These are phyloP conservation scores for Cheilosia soror DNA, from an alignment of 2,888 invertebrate species.

Conservation along the genomic window DNA sequence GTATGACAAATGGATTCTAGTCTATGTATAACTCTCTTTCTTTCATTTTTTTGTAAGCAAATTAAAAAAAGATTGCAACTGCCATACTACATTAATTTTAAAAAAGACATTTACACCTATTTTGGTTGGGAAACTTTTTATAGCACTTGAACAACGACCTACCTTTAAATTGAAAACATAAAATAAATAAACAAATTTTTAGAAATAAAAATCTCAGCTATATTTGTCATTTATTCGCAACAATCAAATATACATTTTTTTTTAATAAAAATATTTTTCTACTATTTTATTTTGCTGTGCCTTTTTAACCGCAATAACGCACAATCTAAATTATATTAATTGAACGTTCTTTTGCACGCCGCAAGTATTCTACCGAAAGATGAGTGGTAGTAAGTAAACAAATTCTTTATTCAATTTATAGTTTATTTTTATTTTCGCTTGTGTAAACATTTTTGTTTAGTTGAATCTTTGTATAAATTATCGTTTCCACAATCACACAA, in stretches of 20 bases:
- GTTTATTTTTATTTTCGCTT: constrained; percentile 22
- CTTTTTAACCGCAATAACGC: constrained; percentile 38
- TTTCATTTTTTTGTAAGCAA: no score
- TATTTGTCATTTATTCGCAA: constrained; percentile 30
- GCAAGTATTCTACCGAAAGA: constrained; percentile 74
- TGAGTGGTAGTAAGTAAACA: constrained; percentile 71
- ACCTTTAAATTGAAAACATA: background rate
- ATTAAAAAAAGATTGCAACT: no score
- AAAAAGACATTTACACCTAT: no score
- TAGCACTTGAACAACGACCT: no score
- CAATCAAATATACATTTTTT: constrained; percentile 6
- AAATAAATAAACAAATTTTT: background rate
- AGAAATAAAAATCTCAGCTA: constrained; percentile 10
- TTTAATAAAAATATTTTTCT: background rate
- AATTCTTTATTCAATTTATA: constrained; percentile 2
- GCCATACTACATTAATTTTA: no score
- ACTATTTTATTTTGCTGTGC: constrained; percentile 41
- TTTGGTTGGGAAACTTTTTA: no score
- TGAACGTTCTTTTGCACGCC: constrained; percentile 77
- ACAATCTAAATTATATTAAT: constrained; percentile 53
- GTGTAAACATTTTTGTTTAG: constrained; percentile 2
- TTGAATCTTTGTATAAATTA: background rate
- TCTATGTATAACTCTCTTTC: no score
- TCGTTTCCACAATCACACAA: constrained; percentile 3
- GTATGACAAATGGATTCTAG: no score